These are phyloP conservation scores for Lithophane socia DNA, from an alignment of 2,888 invertebrate species.

Conservation along the genomic window DNA sequence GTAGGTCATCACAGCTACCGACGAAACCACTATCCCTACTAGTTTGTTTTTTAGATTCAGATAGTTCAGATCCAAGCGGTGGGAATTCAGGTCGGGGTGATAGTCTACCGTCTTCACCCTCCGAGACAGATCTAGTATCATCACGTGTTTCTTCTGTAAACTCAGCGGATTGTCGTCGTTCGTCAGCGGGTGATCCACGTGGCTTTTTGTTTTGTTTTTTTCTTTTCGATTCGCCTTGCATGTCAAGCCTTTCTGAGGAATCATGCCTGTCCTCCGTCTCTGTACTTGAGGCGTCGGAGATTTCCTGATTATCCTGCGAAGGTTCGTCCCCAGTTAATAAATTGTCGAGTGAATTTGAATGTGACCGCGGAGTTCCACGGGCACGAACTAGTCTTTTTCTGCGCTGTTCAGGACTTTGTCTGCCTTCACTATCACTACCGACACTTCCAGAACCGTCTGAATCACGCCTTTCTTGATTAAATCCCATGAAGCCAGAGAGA, in stretches of 20 bases:
- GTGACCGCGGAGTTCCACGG: constrained; percentile 95
- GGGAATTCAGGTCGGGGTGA: constrained; percentile 93
- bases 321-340: constrained; percentile 92
- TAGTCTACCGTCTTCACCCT: constrained; percentile 92
- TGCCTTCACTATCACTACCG: constrained; percentile 97
- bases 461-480: constrained; percentile 94
- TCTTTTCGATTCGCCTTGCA: constrained; percentile 95
- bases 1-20: constrained; percentile 96
- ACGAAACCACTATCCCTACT: constrained; percentile 97
- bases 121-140: constrained; percentile 90
- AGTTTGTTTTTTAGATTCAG: constrained; percentile 94
- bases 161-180: constrained; percentile 92
- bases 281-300: constrained; percentile 94
- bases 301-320: constrained; percentile 89
- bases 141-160: constrained; percentile 91
- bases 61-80: constrained; percentile 89
- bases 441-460: constrained; percentile 96
- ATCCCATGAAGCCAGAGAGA: constrained; percentile 95
- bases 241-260: constrained; percentile 93
- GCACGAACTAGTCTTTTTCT: constrained; percentile 95
- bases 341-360: constrained; percentile 95
- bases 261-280: constrained; percentile 93
- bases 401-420: constrained; percentile 96
- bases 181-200: constrained; percentile 91
- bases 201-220: constrained; percentile 95